Conservation (phyloP, 2,113 vertebrate species). For the Zosterops hypoxanthus region DNA sequence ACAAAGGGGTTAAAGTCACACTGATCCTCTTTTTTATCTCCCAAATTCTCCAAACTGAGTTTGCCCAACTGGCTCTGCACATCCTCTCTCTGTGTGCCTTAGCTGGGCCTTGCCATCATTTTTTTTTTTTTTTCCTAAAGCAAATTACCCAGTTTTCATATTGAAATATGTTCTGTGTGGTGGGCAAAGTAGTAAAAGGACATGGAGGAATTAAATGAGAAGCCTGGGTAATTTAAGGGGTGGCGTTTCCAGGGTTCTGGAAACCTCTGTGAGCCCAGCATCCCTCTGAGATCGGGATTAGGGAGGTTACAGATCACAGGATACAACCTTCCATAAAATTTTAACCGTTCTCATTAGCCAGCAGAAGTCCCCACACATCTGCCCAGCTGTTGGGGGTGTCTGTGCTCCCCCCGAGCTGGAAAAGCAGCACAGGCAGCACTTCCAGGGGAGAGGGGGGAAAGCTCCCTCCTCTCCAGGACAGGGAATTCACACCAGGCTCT, state of each 20-base stretch:
- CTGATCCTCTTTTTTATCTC: not conserved
- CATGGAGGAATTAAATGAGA: not conserved
- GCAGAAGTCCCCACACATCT: conserved; percentile 41
- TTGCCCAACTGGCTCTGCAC: not conserved
- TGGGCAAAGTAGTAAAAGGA: not conserved
- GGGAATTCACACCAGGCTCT: not conserved
- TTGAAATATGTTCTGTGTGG: not conserved
- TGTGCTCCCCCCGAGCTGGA: not conserved
- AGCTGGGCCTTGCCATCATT: not conserved
- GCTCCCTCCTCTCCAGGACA: not conserved
- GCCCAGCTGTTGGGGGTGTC: conserved; percentile 37
- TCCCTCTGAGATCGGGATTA: conserved; percentile 35
- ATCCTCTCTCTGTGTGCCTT: not conserved
- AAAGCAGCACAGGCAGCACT: not conserved
- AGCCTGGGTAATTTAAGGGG: not conserved
- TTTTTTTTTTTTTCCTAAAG: not conserved
- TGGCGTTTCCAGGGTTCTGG: not conserved
- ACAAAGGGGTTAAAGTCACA: not conserved
- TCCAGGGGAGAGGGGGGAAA: not conserved
- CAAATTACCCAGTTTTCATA: not conserved
- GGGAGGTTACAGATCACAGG: conserved; percentile 54
- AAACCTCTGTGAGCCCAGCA: not conserved
- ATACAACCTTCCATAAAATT: conserved; percentile 55
- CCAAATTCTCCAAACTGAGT: not conserved
- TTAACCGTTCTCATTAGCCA: conserved; percentile 62